These are phyloP conservation scores for Stenolophus ochropezus DNA, from an alignment of 2,888 invertebrate species.

Conservation along the genomic window DNA sequence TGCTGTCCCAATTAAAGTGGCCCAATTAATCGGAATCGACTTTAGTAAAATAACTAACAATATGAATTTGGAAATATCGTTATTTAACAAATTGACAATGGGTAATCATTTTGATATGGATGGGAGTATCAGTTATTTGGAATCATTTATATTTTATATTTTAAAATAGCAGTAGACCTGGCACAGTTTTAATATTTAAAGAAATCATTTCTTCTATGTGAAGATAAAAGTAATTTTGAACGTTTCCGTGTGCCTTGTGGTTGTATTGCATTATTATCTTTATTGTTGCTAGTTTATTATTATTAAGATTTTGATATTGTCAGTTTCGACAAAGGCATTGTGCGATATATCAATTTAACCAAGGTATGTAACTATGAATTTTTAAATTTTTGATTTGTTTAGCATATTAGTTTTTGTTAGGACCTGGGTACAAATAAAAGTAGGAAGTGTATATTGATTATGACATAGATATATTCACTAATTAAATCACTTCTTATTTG, in stretches of 20 bases:
- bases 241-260: conserved; percentile 38
- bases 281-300: conserved; percentile 40
- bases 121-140: no score
- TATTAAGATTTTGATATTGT: conserved; percentile 19
- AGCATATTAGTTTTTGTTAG: conserved; percentile 6
- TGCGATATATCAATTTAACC: conserved; percentile 26
- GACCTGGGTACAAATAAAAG: neutral
- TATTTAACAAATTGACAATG: no score
- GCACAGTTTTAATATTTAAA: conserved; percentile 24
- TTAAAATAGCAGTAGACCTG: conserved; percentile 29
- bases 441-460: neutral
- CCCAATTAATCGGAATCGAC: no score
- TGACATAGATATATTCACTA: neutral
- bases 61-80: conserved; percentile 11
- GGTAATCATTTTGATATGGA: no score
- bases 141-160: neutral
- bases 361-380: conserved; percentile 27
- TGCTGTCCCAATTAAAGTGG: no score
- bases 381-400: neutral
- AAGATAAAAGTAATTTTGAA: conserved; percentile 12
- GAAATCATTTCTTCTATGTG: neutral
- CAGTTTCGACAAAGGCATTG: conserved; percentile 40
- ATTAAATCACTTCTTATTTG: neutral
- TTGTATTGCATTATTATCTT: conserved; percentile 44
- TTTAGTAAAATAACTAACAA: no score